phyloP scores from a whole-genome alignment of 35 echinoderm and acorn worm species.

The Amphiura filiformis region DNA sequence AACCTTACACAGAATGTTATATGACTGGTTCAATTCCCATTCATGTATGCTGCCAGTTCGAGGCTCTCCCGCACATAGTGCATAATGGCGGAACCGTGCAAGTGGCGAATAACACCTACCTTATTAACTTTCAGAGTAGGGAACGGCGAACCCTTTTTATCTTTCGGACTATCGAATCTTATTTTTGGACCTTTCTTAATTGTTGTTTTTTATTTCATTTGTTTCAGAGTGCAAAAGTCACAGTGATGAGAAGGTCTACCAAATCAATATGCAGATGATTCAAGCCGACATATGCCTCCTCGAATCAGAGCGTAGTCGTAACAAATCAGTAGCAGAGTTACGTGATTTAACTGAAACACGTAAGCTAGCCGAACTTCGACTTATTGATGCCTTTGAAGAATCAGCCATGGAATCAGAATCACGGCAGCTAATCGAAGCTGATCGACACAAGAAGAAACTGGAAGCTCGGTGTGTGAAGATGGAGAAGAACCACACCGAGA shows the following conservation, averaged over 20 bases:
- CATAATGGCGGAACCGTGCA: no score
- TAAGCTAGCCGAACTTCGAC: background rate
- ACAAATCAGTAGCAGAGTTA: background rate
- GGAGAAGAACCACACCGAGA: background rate
- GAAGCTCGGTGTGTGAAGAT: background rate
- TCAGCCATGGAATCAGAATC: background rate
- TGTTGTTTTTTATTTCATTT: background rate
- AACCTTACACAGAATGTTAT: no score
- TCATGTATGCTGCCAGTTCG: no score
- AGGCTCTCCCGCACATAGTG: no score
- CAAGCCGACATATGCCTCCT: background rate
- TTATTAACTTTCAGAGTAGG: no score
- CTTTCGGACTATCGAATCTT: no score
- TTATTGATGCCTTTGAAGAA: background rate
- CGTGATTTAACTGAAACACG: background rate
- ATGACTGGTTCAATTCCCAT: no score
- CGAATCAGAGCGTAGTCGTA: background rate
- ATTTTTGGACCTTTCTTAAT: no score
- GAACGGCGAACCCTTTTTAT: no score
- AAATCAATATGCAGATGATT: background rate
- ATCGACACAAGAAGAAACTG: background rate
- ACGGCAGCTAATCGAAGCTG: background rate
- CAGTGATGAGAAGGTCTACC: background rate
- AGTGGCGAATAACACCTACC: no score
- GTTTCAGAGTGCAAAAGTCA: background rate